Conservation (phyloP, 2,797 vertebrate species). For the Paedocypris micromegethes region DNA sequence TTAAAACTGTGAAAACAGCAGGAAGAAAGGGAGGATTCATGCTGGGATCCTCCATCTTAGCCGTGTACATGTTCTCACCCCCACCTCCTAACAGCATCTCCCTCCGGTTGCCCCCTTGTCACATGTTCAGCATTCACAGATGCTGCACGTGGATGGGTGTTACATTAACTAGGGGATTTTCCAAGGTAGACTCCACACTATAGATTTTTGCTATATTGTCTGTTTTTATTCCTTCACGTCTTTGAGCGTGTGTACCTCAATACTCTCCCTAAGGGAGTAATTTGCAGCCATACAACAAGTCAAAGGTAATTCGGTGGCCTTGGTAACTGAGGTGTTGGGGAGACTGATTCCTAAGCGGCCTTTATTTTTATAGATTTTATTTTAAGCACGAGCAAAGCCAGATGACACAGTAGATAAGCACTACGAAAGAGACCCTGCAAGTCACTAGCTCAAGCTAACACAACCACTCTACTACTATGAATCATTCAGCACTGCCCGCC, state of each 20-base stretch:
- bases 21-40: slow-evolving; percentile 23
- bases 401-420: neutral
- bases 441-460: slow-evolving; percentile 48
- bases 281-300: slow-evolving; percentile 46
- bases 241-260: slow-evolving; percentile 19
- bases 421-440: slow-evolving; percentile 24
- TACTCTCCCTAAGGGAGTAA: slow-evolving; percentile 48
- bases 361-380: slow-evolving; percentile 20
- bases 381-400: slow-evolving; percentile 11
- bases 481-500: slow-evolving; percentile 59
- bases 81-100: slow-evolving; percentile 4
- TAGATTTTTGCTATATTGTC: slow-evolving; percentile 19
- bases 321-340: slow-evolving; percentile 28
- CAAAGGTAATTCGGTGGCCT: slow-evolving; percentile 43
- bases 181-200: slow-evolving; percentile 56
- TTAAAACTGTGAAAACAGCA: slow-evolving; percentile 45
- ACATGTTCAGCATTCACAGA: slow-evolving; percentile 24
- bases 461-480: slow-evolving; percentile 54
- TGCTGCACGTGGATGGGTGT: slow-evolving; percentile 41
- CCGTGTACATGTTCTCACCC: slow-evolving; percentile 6
- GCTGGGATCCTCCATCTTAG: slow-evolving; percentile 39
- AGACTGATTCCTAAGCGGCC: neutral
- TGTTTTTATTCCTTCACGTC: slow-evolving; percentile 8
- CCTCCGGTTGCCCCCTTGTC: neutral
- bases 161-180: slow-evolving; percentile 44